Conservation (phyloP, 2,797 vertebrate species). For the Eidolon dupreanum region DNA sequence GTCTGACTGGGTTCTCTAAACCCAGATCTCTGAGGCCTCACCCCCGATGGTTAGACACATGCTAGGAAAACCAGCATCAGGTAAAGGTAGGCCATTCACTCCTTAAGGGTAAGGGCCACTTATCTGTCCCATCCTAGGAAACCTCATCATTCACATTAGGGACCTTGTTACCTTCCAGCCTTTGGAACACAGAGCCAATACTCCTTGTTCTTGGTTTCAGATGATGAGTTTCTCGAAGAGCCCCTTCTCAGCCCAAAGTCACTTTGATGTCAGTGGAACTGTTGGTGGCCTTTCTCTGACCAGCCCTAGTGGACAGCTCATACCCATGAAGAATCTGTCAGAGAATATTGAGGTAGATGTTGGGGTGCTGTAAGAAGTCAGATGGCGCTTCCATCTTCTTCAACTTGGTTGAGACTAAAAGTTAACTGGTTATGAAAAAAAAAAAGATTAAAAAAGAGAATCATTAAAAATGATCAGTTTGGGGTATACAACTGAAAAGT, state of each 20-base stretch:
- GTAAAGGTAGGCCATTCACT: background rate
- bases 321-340: slow-evolving; percentile 89
- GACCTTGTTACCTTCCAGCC: background rate
- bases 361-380: background rate
- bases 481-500: background rate
- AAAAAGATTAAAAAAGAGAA: background rate
- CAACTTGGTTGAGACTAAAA: background rate
- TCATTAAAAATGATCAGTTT: background rate
- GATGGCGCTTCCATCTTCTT: background rate
- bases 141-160: background rate
- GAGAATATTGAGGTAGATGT: slow-evolving; percentile 92
- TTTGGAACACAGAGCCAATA: background rate
- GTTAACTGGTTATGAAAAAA: background rate
- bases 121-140: background rate
- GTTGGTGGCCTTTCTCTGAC: slow-evolving; percentile 92
- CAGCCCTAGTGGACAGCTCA: slow-evolving; percentile 87
- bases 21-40: background rate
- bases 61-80: background rate
- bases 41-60: background rate
- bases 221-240: slow-evolving; percentile 95
- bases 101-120: background rate
- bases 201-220: slow-evolving; percentile 82
- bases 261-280: slow-evolving; percentile 88
- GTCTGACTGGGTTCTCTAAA: background rate
- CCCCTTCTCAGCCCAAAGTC: slow-evolving; percentile 89